Base-by-base conservation (phyloP, 2,888 invertebrate species). In the Tetragnatha montana region DNA sequence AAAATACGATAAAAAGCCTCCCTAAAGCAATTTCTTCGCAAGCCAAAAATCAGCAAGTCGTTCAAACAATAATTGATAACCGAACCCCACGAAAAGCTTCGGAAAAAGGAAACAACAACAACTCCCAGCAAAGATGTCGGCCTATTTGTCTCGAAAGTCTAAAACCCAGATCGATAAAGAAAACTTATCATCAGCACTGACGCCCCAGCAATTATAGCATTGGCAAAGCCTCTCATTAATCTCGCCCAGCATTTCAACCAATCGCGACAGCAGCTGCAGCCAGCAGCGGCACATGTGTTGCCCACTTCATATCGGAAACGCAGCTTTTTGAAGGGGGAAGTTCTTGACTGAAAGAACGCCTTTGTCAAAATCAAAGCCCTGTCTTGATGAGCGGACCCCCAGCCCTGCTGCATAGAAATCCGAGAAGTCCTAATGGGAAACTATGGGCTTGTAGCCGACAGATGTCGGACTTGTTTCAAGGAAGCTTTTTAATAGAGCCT, bases 251-350 rank as follows among this genome's bases (percentile, higher is more conserved):
- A 81, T 87, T 87, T 81, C 81, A 87, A 75, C 81, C 87, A 80
- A 81, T 81, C 17, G 80, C 75, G 74, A 75, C 87, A 87, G 87
- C 87, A 87, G 87, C 87, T 87, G 87, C 49, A 50, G 19, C 69
- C 68, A 87, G 81, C n/a, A n/a, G n/a, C n/a, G n/a, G n/a, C 87
- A 87, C 87, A 87, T 81, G 81, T 87, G 87, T 73, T 86, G 80
- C 76, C 68, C 86, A 75, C 75, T 73, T 79, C 75, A 75, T 87
- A 75, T 81, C 81, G 81, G 74, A 81, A 87, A 87, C 81, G 75
- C 75, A 73, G 47, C 74, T 86, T 73, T n/a, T 35, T 60, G 81
- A 22, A 68, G 17, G 71, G 17, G 47, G 49, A 68, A 47, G 47
- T 49, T 35, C 35, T n/a, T 35, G 35, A 35, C 71, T 86, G 60